Percentiles rank a stretch among this genome's conserved stretches.
These are phyloP conservation scores for Entomobrya multifasciata DNA, from an alignment of 2,888 invertebrate genomes.

Conservation along the genomic window DNA sequence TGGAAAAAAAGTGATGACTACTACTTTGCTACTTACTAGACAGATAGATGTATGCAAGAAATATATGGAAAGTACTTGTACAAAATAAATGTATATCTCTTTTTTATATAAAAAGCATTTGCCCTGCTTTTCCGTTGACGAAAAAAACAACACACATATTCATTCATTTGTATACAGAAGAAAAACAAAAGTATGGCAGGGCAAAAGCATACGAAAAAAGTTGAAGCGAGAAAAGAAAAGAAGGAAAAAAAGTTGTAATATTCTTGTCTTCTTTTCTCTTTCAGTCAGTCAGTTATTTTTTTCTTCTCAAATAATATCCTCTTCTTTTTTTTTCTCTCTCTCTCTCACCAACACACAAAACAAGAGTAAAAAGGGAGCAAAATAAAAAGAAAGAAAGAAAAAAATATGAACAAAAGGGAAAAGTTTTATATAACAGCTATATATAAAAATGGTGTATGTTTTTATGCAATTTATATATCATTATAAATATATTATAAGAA, in stretches of 20 bases:
- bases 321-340: too few species aligned
- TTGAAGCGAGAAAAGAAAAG: not conserved
- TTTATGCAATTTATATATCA: not conserved
- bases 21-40: too few species aligned
- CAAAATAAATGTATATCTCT: too few species aligned
- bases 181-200: not conserved
- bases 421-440: not conserved
- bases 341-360: conserved; percentile 5
- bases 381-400: conserved; percentile 4
- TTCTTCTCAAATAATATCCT: conserved; percentile 1
- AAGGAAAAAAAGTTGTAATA: conserved; percentile 22
- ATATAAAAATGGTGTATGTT: not conserved
- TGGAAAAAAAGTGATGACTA: conserved; percentile 19
- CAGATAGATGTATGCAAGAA: too few species aligned
- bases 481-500: conserved; percentile 5
- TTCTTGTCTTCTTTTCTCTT: conserved; percentile 28
- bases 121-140: not conserved
- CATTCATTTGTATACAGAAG: not conserved
- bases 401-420: conserved; percentile 5
- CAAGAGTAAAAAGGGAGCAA: conserved; percentile 2
- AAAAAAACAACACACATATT: not conserved
- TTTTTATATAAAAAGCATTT: not conserved
- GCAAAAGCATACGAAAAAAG: not conserved
- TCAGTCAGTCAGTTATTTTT: conserved; percentile 15
- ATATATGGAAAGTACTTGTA: too few species aligned